Evolutionary conservation across 2,797 vertebrate species (phyloP), one percentile per base, ranked within the genome.

Genomic region (Oreonectes daqikongensis): DNA sequence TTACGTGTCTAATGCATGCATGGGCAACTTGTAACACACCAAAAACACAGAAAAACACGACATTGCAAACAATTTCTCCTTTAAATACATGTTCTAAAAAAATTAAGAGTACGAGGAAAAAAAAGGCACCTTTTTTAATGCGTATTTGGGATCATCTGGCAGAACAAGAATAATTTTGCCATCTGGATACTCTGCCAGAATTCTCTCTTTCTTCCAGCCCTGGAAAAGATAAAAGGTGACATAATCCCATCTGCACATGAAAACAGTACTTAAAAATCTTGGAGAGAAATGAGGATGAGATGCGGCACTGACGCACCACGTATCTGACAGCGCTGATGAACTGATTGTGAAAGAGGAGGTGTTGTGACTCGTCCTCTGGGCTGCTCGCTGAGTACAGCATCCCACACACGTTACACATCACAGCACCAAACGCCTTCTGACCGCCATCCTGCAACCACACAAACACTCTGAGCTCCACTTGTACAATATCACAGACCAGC

Each of bases 191-290:
- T 99, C 96, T 17, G 93, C 92, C 85, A 99, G 90, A 90, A 98
- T 97, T 87, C 97, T 95, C 88, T 99, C 97, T 75, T 99, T 99
- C 90, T 99, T 99, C 97, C 98, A 99, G 4, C 97, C 98, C 98
- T 99, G 65, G 22, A 73, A 70, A 48, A 82, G 7, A 70, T 65
- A 2, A 65, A 38, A 55, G 30, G 11, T 42, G 5, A 40, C 22
- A n/a, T 52, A 53, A 0, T 7, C 20, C 15, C 30, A 63, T 38
- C 44, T n/a, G 22, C 18, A 24, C 46, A 63, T 18, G 2, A 32
- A 9, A 52, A 2, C 10, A n/a, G 4, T 35, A 35, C 8, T 18
- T 28, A 2, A 55, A 26, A 50, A n/a, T 12, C 0, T 59, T 22
- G 50, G 38, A 42, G 11, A 72, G 24, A 6, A 9, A 28, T 61